phyloP scores from a whole-genome alignment of 2,888 invertebrate genomes.

The Mactromeris polynyma region DNA sequence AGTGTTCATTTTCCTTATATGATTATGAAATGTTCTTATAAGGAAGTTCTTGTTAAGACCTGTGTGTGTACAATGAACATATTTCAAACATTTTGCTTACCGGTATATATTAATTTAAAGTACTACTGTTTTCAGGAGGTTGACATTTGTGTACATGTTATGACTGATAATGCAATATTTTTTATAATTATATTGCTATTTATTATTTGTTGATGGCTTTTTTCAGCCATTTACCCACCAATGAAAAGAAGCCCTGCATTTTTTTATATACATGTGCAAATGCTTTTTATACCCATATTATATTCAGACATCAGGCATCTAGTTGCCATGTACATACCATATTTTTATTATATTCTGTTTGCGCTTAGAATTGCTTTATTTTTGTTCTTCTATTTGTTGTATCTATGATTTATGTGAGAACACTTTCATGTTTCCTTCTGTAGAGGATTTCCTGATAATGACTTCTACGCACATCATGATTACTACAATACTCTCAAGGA shows the following conservation, averaged over 20 bases:
- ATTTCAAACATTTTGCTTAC: too few relatives aligned
- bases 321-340: not conserved
- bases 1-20: too few relatives aligned
- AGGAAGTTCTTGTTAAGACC: too few relatives aligned
- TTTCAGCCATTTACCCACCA: too few relatives aligned
- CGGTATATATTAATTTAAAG: too few relatives aligned
- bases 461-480: conserved; percentile 67
- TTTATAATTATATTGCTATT: not conserved
- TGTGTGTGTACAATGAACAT: too few relatives aligned
- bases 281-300: not conserved
- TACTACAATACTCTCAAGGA: conserved; percentile 84
- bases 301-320: not conserved
- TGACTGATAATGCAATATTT: too few relatives aligned
- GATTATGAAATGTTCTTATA: too few relatives aligned
- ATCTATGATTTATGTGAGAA: not conserved
- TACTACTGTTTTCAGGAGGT: too few relatives aligned
- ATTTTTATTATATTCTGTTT: conserved; percentile 1
- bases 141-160: too few relatives aligned
- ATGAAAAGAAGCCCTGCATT: too few relatives aligned
- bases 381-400: conserved; percentile 15
- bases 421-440: conserved; percentile 28
- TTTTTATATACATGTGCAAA: not conserved
- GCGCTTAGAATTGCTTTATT: not conserved
- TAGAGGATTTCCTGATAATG: conserved; percentile 50
- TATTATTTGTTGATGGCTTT: not conserved